These are phyloP conservation scores for Sinocyclocheilus anshuiensis DNA, from an alignment of 2,113 vertebrate species.

Conservation along the genomic window DNA sequence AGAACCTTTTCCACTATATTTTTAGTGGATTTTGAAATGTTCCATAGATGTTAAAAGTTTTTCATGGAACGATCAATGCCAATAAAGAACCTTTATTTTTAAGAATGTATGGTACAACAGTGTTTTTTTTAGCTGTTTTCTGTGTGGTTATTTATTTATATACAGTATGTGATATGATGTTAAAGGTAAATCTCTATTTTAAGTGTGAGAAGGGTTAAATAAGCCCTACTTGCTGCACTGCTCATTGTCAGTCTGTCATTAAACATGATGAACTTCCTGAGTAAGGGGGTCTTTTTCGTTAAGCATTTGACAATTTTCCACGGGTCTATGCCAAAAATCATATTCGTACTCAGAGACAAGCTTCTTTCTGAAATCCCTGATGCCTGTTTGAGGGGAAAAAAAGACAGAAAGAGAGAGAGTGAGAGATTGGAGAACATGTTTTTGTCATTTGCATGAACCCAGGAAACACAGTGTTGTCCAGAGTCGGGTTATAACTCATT, in stretches of 20 bases:
- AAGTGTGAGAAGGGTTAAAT: conserved; percentile 38
- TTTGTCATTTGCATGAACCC: conserved; percentile 64
- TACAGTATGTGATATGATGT: conserved; percentile 23
- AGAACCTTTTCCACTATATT: background rate
- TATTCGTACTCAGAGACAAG: conserved; percentile 55
- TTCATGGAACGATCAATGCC: background rate
- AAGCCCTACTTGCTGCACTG: conserved; percentile 44
- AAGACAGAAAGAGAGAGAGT: conserved; percentile 22
- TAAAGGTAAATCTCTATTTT: conserved; percentile 39
- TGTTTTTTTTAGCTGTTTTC: conserved; percentile 13
- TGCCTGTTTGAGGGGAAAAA: conserved; percentile 30
- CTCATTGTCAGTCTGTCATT: conserved; percentile 60
- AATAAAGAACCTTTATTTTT: background rate
- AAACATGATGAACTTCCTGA: conserved; percentile 62
- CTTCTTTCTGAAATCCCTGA: conserved; percentile 56
- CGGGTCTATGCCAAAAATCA: conserved; percentile 62
- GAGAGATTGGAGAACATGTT: conserved; percentile 56
- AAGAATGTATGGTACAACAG: background rate
- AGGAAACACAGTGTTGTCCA: conserved; percentile 53
- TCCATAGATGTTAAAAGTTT: background rate
- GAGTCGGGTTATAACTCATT: conserved; percentile 57
- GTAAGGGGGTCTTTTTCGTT: conserved; percentile 45
- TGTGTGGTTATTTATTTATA: conserved; percentile 38
- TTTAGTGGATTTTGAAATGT: background rate
- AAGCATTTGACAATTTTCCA: conserved; percentile 63